Evolutionary conservation across 2,888 invertebrate genomes (phyloP).

Genomic region (Callosobruchus maculatus): DNA sequence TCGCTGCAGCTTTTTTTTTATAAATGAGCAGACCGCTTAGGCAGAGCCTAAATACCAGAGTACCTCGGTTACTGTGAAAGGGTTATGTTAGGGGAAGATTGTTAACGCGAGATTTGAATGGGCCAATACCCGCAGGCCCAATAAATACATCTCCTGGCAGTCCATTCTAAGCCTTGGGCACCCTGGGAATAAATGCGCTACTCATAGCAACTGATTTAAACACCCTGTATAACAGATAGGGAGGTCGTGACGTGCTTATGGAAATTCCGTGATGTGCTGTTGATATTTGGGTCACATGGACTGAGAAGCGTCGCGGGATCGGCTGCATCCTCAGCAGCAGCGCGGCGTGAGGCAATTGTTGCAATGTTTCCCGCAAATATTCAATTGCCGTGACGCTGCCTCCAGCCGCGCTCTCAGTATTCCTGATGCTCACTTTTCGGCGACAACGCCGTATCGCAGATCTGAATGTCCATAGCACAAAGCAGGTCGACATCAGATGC

Average conservation of each 20-base stretch:
- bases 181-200: too few relatives aligned
- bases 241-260: not conserved
- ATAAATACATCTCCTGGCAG: too few relatives aligned
- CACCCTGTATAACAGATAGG: not conserved
- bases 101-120: too few relatives aligned
- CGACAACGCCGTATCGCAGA: not conserved
- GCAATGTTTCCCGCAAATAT: not conserved
- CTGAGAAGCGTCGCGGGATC: not conserved
- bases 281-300: not conserved
- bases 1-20: too few relatives aligned
- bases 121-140: too few relatives aligned
- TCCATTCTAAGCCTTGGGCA: too few relatives aligned
- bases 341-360: not conserved
- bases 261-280: not conserved
- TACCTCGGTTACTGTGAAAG: too few relatives aligned
- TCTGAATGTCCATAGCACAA: not conserved
- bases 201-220: not conserved
- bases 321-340: not conserved
- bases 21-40: too few relatives aligned
- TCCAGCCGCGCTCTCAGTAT: not conserved
- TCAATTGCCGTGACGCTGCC: not conserved
- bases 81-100: too few relatives aligned
- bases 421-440: not conserved
- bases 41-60: too few relatives aligned
- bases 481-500: not conserved